Evolutionary conservation across 2,797 vertebrate species (phyloP), one percentile per base, ranked within the genome.

Genomic region (Hyperoplus immaculatus): DNA sequence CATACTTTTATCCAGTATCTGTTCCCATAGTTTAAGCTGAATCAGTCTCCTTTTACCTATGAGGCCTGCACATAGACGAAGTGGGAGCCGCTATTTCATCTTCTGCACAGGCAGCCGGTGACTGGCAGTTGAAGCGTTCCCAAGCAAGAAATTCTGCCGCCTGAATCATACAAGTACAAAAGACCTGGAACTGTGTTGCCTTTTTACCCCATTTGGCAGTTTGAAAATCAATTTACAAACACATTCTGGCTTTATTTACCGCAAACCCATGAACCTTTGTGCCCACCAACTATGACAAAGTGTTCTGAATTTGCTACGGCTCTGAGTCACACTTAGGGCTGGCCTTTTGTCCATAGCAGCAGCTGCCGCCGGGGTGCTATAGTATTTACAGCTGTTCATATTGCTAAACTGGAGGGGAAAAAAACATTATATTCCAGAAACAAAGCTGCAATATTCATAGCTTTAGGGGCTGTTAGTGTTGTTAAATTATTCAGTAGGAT

Each of bases 281-380:
- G 77, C 49, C 70, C 38, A 46, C 13, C 8, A 13, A 16, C 47
- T 50, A 12, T 43, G 77, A 81, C 54, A 47, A 72, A 66, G 15
- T 0, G 6, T 38, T 67, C 29, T 58, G 6, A 62, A 53, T 39
- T 65, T 21, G 18, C 42, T 68, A 3, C 42, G 0, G 29, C 29
- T 65, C 69, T 60, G 72, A 77, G 45, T 76, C 64, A 79, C 64
- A 62, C 42, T 57, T 38, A 14, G 46, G 69, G 38, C 38, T 57
- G 39, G 41, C 69, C 61, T 8, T 41, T 49, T 46, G 69, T 54
- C 54, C 58, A 29, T 63, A 72, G 72, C 79, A 75, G 77, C 62
- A 57, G 80, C 59, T 79, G 70, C 77, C 42, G 69, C 41, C 77
- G 59, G 70, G 85, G 78, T 67, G 69, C 6, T 64, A 64, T 63